phyloP scores from a whole-genome alignment of 2,797 vertebrate species.

The Schizopygopsis pylzovi region DNA sequence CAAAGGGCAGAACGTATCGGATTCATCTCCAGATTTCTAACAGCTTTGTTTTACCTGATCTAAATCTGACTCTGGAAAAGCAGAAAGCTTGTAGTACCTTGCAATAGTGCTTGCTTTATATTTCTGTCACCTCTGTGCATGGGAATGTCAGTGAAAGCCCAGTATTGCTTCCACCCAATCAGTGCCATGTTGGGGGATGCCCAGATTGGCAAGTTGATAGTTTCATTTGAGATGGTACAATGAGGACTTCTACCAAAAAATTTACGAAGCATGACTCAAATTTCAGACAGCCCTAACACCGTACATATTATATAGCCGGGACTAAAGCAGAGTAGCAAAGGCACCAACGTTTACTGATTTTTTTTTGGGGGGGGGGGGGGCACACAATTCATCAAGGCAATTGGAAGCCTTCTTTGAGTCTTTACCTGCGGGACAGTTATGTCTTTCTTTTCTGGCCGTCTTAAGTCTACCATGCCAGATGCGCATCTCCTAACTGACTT shows the following conservation, averaged over 20 bases:
- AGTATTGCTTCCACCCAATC: conserved; percentile 26
- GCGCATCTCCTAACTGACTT: neutral
- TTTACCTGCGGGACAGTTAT: neutral
- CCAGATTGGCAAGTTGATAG: conserved; percentile 40
- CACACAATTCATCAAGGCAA: neutral
- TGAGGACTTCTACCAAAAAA: conserved; percentile 52
- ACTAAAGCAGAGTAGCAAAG: conserved; percentile 7
- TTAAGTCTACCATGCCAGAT: neutral
- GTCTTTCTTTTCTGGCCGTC: neutral
- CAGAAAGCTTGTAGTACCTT: conserved; percentile 26
- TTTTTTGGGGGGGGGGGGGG: neutral
- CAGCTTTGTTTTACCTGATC: conserved; percentile 68
- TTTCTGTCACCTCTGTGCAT: conserved; percentile 59
- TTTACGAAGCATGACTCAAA: conserved; percentile 58
- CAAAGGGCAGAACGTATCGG: conserved; percentile 64
- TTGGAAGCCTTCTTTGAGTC: neutral
- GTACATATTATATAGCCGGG: neutral
- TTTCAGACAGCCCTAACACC: conserved; percentile 25
- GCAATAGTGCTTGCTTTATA: conserved; percentile 52
- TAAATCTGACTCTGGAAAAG: conserved; percentile 62
- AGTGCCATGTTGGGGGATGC: conserved; percentile 34
- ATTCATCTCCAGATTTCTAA: conserved; percentile 64
- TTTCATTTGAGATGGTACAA: conserved; percentile 36
- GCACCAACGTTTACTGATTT: neutral
- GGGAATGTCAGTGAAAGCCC: conserved; percentile 18